Evolutionary conservation across 2,888 invertebrate genomes (phyloP), one percentile per base, ranked within the genome.

Genomic region (Cerceris ruficornis): DNA sequence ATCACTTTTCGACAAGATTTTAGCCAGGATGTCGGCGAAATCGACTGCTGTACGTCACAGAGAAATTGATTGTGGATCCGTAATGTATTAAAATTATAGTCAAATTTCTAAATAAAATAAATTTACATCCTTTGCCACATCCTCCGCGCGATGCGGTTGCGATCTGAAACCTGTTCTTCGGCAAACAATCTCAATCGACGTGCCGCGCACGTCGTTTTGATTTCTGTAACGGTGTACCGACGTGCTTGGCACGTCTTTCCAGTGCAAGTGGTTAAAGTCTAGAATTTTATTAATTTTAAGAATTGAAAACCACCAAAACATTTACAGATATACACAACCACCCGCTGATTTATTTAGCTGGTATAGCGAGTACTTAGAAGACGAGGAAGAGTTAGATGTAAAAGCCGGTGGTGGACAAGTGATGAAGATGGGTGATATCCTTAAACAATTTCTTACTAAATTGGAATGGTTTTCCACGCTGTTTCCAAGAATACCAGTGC

Each of bases 401-500:
- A 98, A 99, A 92, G 99, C 99, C 14, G 99, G 99, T 13, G 98
- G 99, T 57, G 99, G 99, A 11, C 98, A 98, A 92, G 93, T 94
- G 70, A 97, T 98, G 94, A 96, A 96, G 28, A 96, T 99, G 72
- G 99, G 99, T 0, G 97, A 97, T 86, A 96, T 99, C 93, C 94
- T 97, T 14, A 95, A 98, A 55, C 98, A 98, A 92, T 98, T 98
- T 95, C 94, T 99, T 68, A 96, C 97, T 74, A 98, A 99, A 92
- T 94, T 99, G 73, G 99, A 99, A 92, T 99, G 99, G 99, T 99
- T 98, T 93, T 98, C 98, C 55, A 99, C 99, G 0, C 94, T 99
- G 15, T 99, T 99, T 92, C 99, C 99, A 0, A 95, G 99, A 84
- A 99, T 99, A 92, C 99, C 99, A 0, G 99, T 99, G 75, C 99